These are phyloP conservation scores for Drosophila niveifrons DNA, from an alignment of 2,888 invertebrate species.

Conservation along the genomic window DNA sequence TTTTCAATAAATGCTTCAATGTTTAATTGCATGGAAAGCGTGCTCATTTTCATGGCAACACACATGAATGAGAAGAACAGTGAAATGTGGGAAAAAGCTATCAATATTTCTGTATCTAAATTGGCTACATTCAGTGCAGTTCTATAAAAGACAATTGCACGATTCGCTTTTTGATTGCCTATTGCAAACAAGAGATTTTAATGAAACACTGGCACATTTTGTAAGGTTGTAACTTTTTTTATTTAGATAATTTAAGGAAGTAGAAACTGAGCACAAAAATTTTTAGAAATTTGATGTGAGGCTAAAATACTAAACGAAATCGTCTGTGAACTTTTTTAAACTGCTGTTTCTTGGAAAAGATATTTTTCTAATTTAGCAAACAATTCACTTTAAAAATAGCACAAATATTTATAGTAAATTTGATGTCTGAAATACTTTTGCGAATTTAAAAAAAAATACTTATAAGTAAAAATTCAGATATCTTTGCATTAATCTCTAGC, in stretches of 20 bases:
- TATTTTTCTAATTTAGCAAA: neutral
- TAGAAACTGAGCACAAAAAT: neutral
- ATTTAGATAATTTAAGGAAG: too few species aligned
- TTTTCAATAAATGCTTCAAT: slow-evolving; percentile 34
- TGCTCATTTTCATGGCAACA: slow-evolving; percentile 15
- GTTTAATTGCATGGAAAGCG: slow-evolving; percentile 67
- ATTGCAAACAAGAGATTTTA: too few species aligned
- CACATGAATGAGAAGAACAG: slow-evolving; percentile 22
- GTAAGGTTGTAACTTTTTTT: too few species aligned
- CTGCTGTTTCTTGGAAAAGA: too few species aligned
- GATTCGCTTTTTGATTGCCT: neutral
- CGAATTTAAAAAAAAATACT: neutral
- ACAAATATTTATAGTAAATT: too few species aligned
- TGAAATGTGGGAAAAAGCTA: neutral
- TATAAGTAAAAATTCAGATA: neutral
- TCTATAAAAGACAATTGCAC: neutral
- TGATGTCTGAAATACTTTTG: neutral
- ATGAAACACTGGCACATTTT: too few species aligned
- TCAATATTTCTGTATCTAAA: neutral
- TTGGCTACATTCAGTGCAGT: neutral
- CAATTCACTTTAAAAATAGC: neutral
- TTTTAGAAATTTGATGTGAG: neutral
- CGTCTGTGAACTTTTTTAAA: too few species aligned
- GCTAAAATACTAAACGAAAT: too few species aligned
- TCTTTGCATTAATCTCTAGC: neutral